Conservation (phyloP, 2,888 invertebrate species). For the Toxonevra muliebris region DNA sequence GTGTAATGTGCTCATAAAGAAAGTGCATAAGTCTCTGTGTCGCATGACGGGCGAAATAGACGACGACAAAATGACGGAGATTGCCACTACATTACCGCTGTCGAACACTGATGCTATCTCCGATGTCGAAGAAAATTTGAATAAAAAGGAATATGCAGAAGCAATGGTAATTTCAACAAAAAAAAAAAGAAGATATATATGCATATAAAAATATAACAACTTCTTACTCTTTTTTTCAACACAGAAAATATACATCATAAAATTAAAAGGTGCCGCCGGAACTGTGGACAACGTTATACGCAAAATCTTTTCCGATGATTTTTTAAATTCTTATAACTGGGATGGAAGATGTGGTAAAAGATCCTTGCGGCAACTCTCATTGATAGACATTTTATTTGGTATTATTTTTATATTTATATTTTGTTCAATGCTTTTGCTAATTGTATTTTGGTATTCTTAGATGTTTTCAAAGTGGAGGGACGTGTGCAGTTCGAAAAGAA, state of each 20-base stretch:
- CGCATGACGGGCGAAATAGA: neutral
- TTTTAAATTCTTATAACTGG: conserved; percentile 2
- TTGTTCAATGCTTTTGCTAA: neutral
- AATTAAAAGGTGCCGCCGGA: neutral
- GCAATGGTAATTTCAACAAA: conserved; percentile 1
- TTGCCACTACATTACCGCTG: conserved; percentile 3
- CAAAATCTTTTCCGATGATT: neutral
- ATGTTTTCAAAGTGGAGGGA: neutral
- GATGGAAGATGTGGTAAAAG: conserved; percentile 2
- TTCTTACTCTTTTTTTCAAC: too few relatives aligned
- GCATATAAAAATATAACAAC: too few relatives aligned
- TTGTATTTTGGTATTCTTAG: neutral
- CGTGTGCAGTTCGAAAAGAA: neutral
- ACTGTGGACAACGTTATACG: neutral
- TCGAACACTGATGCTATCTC: neutral
- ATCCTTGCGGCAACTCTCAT: neutral
- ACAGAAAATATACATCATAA: neutral
- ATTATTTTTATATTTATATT: neutral
- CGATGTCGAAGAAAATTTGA: conserved; percentile 3
- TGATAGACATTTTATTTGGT: neutral
- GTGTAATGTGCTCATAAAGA: neutral
- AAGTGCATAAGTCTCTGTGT: neutral
- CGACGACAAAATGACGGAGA: neutral
- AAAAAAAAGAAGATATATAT: neutral
- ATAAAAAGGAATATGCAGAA: neutral